Evolutionary conservation across 1,140 invertebrate genomes (phyloP), one percentile per base, ranked within the genome.

Genomic region (Lordiphosa stackelbergi): DNA sequence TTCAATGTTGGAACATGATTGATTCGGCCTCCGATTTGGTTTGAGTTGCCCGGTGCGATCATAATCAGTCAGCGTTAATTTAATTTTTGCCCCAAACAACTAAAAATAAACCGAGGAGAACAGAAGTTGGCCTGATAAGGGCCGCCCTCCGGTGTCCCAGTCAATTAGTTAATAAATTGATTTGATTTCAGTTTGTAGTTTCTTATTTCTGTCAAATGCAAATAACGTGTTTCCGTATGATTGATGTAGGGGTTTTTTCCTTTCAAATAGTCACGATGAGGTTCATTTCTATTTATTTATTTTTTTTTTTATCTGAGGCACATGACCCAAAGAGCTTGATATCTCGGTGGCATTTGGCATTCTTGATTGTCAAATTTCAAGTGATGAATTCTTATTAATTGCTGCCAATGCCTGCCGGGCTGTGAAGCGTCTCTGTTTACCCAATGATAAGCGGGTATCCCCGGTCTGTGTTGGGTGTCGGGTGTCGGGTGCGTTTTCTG

Each of bases 301-400:
- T 42, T 62, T 60, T 73, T 47, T 42, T 62, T 60, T 73, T 79
- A 78, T 66, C 62, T 40, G 16, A 42, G 41, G 53, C 73, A 78
- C 73, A 78, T 78, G 73, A 78, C 73, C 65, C 56, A 61, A 45
- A 61, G 51, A 41, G 54, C 53, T 52, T 66, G 57, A 54, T 69
- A 71, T 72, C 51, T 19, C 31, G 42, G 40, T 45, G 51, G 37
- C 66, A 66, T 73, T 64, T 65, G 64, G 53, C 65, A 61, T 56
- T 73, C 58, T 7, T 63, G 42, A 66, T 73, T 78, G 64, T 58
- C 66, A 66, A 51, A 63, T 43, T 46, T 34, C 47, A 41, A 37
- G 54, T 78, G 69, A 77, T 77, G 73, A 69, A 73, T 77, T 69
- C 73, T 69, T 69, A 73, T 78, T 73, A 65, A 64, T 77, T 78